Evolutionary conservation across 2,113 vertebrate species (phyloP).

Genomic region (Hemichromis elongatus): DNA sequence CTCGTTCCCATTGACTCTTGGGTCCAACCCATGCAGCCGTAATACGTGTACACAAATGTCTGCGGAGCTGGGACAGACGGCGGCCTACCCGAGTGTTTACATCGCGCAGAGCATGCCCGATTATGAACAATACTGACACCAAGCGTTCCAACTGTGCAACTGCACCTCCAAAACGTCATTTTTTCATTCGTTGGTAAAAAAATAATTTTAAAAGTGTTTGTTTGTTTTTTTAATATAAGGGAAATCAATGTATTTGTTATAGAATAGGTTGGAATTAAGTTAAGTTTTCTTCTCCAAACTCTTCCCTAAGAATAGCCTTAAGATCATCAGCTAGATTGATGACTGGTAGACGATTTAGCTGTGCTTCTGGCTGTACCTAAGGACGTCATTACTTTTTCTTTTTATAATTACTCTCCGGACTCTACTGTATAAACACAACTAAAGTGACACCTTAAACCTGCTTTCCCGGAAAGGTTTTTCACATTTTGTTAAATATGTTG

Average conservation of each 20-base stretch:
- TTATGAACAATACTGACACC: not conserved
- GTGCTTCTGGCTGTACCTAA: not conserved
- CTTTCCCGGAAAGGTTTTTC: not conserved
- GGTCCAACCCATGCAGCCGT: slow-evolving; percentile 49
- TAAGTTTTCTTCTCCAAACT: not conserved
- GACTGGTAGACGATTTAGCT: not conserved
- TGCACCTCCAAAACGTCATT: not conserved
- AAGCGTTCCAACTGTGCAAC: not conserved
- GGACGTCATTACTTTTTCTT: not conserved
- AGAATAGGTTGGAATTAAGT: not conserved
- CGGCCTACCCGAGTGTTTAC: slow-evolving; percentile 61
- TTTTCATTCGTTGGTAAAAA: not conserved
- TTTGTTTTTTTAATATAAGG: not conserved
- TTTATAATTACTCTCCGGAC: not conserved
- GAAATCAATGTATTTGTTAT: rapidly evolving
- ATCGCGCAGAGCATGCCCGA: slow-evolving; percentile 57
- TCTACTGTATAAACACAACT: not conserved
- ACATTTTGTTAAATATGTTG: not conserved
- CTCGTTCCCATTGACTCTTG: slow-evolving; percentile 44
- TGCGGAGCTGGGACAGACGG: slow-evolving; percentile 3
- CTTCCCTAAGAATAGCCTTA: rapidly evolving
- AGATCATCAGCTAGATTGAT: not conserved
- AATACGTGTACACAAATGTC: slow-evolving; percentile 60
- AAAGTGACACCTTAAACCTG: not conserved
- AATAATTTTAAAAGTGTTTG: too few species aligned